Evolutionary conservation across 2,797 vertebrate species (phyloP).

Genomic region (Morelia viridis): DNA sequence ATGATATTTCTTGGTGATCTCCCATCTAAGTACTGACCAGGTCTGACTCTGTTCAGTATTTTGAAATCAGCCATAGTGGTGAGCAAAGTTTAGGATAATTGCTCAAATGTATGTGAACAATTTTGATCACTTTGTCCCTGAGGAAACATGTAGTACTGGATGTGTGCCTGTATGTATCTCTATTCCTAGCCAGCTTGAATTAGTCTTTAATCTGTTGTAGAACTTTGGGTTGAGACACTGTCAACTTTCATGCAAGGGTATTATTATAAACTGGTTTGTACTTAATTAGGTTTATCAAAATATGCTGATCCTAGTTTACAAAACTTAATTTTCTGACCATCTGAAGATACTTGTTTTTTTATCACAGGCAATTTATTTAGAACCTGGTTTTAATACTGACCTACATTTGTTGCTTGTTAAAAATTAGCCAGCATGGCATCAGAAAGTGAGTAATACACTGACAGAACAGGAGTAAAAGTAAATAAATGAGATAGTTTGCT

Average conservation of each 20-base stretch:
- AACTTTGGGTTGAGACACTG: background rate
- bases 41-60: background rate
- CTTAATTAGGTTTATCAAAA: background rate
- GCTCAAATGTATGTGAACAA: background rate
- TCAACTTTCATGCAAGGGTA: background rate
- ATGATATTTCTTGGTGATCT: background rate
- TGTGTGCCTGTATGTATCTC: background rate
- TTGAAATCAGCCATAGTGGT: background rate
- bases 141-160: background rate
- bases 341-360: background rate
- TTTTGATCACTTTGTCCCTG: background rate
- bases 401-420: background rate
- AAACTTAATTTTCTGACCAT: background rate
- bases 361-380: background rate
- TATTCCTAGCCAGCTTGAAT: background rate
- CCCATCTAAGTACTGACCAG: background rate
- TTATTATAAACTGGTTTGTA: background rate
- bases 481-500: constrained; percentile 16
- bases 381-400: background rate
- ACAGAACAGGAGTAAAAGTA: background rate
- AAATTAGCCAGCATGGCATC: fast-evolving
- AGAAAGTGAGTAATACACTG: constrained; percentile 13
- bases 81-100: background rate
- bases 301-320: background rate
- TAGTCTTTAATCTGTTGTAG: background rate